A percentile compares a stretch with the other conserved stretches of the same genome.
Conservation (phyloP, 1,140 invertebrate species). For the Gonioctena quinquepunctata region DNA sequence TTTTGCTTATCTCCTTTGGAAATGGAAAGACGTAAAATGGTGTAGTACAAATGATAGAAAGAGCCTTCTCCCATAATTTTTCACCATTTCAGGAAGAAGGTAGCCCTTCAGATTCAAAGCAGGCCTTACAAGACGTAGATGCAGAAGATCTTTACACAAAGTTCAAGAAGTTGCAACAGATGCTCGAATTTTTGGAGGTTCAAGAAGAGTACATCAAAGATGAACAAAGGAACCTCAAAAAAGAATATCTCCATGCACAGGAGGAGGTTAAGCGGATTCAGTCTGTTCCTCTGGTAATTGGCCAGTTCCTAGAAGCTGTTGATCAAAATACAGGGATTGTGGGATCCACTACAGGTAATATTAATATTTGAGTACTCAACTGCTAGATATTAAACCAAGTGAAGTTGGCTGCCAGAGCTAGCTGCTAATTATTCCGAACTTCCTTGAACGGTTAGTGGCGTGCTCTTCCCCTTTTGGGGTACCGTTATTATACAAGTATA, state of each 20-base stretch:
- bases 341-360: slow-evolving; percentile 67
- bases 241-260: slow-evolving; percentile 91
- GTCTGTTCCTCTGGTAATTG: slow-evolving; percentile 90
- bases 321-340: slow-evolving; percentile 91
- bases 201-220: slow-evolving; percentile 95
- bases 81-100: slow-evolving; percentile 63
- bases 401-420: too few relatives aligned
- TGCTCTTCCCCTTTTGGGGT: too few relatives aligned
- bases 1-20: background rate
- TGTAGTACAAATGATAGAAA: background rate
- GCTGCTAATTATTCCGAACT: too few relatives aligned
- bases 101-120: slow-evolving; percentile 61
- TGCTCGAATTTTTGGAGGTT: slow-evolving; percentile 89
- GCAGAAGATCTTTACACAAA: slow-evolving; percentile 92
- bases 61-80: background rate
- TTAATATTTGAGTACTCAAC: too few relatives aligned
- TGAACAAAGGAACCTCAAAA: slow-evolving; percentile 91
- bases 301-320: slow-evolving; percentile 91
- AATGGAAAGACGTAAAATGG: background rate
- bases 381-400: too few relatives aligned
- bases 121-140: slow-evolving; percentile 76
- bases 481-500: too few relatives aligned
- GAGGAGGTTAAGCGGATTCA: slow-evolving; percentile 93
- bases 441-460: too few relatives aligned
- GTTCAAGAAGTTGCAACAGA: slow-evolving; percentile 92